Percentiles rank a stretch among this genome's conserved stretches.
These are phyloP conservation scores for Epinephelus lanceolatus DNA, from an alignment of 2,113 vertebrate species.

Conservation along the genomic window DNA sequence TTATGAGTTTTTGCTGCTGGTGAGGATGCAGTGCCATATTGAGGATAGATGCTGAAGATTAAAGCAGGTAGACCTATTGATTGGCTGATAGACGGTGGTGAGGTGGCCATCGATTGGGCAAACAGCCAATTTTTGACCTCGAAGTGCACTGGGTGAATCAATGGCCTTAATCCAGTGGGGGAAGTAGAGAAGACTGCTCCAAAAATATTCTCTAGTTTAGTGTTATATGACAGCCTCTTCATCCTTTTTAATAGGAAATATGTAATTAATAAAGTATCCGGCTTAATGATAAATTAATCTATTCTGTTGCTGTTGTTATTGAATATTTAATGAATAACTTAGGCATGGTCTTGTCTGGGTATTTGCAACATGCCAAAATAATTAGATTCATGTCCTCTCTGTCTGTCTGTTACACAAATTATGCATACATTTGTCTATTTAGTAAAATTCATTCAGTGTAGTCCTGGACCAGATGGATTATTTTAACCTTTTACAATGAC, in stretches of 20 bases:
- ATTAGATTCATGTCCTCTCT: background rate
- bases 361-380: background rate
- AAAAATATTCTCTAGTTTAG: background rate
- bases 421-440: background rate
- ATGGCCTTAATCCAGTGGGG: slow-evolving; percentile 65
- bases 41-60: slow-evolving; percentile 64
- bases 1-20: slow-evolving; percentile 31
- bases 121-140: slow-evolving; percentile 74
- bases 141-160: slow-evolving; percentile 63
- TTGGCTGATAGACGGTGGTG: slow-evolving; percentile 57
- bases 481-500: slow-evolving; percentile 57
- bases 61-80: slow-evolving; percentile 77
- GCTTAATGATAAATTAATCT: background rate
- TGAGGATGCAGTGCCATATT: slow-evolving; percentile 5
- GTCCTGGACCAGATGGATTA: slow-evolving; percentile 34
- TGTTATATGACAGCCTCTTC: background rate
- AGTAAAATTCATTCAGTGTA: slow-evolving; percentile 30
- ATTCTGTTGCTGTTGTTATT: background rate
- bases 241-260: background rate
- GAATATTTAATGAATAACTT: background rate
- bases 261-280: background rate
- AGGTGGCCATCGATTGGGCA: slow-evolving; percentile 76
- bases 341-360: background rate
- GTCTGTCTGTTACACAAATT: background rate
- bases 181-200: slow-evolving; percentile 11